Evolutionary conservation across 1,140 invertebrate species (phyloP).

Genomic region (Drosophila busckii): DNA sequence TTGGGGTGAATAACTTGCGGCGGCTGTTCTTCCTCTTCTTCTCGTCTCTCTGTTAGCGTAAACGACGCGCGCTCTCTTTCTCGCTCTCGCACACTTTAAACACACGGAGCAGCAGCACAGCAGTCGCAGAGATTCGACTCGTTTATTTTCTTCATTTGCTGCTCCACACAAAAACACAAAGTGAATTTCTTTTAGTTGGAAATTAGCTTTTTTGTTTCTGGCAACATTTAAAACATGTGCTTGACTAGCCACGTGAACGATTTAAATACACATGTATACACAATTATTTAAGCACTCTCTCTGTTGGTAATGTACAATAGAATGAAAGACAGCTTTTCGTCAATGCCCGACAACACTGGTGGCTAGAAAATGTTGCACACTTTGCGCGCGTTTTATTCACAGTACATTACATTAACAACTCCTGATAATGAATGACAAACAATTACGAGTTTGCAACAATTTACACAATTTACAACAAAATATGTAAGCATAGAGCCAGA

Average conservation of each 20-base stretch:
- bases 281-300: conserved; percentile 33
- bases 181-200: conserved; percentile 60
- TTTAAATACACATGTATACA: no score
- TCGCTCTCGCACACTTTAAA: conserved; percentile 28
- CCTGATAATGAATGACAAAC: conserved; percentile 3
- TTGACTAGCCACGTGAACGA: conserved; percentile 37
- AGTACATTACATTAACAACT: conserved; percentile 7
- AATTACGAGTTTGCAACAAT: conserved; percentile 11
- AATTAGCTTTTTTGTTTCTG: conserved; percentile 37
- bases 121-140: conserved; percentile 6
- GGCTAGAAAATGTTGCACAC: conserved; percentile 21
- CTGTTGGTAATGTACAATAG: no score
- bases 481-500: no score
- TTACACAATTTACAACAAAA: conserved; percentile 23
- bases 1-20: conserved; percentile 73
- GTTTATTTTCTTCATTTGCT: conserved; percentile 46
- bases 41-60: conserved; percentile 33
- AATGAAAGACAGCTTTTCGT: conserved; percentile 29
- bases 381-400: conserved; percentile 17
- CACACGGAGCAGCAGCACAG: no score
- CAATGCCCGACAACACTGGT: conserved; percentile 9
- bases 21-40: conserved; percentile 56
- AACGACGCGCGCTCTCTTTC: conserved; percentile 19
- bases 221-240: conserved; percentile 41
- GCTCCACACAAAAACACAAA: conserved; percentile 46